Base-by-base conservation (phyloP, 2,113 vertebrate species). In the Eptesicus fuscus region DNA sequence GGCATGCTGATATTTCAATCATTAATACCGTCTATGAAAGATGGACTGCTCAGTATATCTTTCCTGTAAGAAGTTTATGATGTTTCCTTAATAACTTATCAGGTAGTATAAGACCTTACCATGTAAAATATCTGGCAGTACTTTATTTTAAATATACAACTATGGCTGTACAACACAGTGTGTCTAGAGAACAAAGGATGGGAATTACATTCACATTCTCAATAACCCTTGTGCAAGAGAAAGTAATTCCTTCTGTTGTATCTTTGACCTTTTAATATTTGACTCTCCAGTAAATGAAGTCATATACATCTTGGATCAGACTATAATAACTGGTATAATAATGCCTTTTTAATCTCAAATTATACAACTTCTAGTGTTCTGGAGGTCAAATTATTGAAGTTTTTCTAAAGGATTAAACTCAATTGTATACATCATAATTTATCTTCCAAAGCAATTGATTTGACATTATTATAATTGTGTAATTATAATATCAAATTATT, bases 51-150 rank as follows among this genome's bases (percentile, higher is more conserved):
- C 87, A 32, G 96, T 98, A 95, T 96, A 97, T 98, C 97, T 98
- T 97, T 97, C 95, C 90, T 77, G 87, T 77, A 51, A 71, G 76
- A 98, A 94, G 59, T 97, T 98, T 98, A 97, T 95, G 93, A 96
- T 96, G 70, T 96, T 93, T 92, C 89, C 96, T 97, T 98, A 98
- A 97, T 97, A 98, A 97, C 96, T 97, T 97, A 95, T 94, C 13
- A 35, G 90, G 88, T 86, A 94, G 65, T 92, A 56, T 94, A 98
- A 95, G 96, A 96, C 90, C 87, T 97, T 97, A 70, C 92, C 2
- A 9, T 96, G 77, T 97, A 96, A 98, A 98, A 98, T 98, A 97
- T 95, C 89, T 85, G 70, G 14, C 79, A 97, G 84, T 93, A 49
- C 69, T 97, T 96, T 92, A 96, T 97, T 97, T 90, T 88, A 97